These are phyloP conservation scores for Aphelenchoides fujianensis DNA, from an alignment of 1,140 invertebrate genomes.

Conservation along the genomic window DNA sequence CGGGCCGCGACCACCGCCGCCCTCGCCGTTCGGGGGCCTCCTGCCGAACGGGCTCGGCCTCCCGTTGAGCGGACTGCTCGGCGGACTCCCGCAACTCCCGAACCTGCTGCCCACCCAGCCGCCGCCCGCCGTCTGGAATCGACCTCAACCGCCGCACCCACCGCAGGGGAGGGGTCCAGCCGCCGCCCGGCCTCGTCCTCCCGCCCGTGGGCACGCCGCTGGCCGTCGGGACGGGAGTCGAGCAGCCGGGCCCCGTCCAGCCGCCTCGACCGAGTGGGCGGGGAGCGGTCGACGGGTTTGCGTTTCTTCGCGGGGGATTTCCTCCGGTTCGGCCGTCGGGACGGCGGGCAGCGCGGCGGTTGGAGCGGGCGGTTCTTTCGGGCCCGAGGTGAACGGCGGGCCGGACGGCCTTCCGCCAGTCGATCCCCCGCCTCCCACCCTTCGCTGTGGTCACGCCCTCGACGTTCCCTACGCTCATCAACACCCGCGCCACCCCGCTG, in stretches of 20 bases:
- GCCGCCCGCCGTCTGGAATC: conserved; percentile 4
- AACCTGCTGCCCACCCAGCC: background rate
- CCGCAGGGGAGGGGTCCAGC: background rate
- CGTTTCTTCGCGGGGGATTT: too few relatives aligned
- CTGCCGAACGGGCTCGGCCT: background rate
- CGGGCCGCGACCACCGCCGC: background rate
- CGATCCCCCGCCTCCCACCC: conserved; percentile 13
- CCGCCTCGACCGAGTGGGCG: background rate
- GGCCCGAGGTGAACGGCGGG: background rate
- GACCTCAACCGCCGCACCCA: conserved; percentile 1
- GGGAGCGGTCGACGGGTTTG: background rate
- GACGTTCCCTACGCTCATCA: background rate
- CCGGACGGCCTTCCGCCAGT: conserved; percentile 1
- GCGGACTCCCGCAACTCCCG: conserved; percentile 7
- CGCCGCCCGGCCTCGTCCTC: conserved; percentile 4
- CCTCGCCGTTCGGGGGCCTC: background rate
- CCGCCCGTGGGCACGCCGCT: conserved; percentile 11
- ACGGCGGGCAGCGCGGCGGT: background rate
- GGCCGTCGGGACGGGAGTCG: background rate
- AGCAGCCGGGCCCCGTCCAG: background rate
- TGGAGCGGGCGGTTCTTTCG: background rate
- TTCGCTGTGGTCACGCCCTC: background rate
- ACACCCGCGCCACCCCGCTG: background rate
- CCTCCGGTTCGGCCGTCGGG: background rate
- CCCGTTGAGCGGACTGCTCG: background rate